A percentile compares a stretch with the other conserved stretches of the same genome.
Evolutionary conservation across 2,888 invertebrate species (phyloP).

Genomic region (Sphecodes monilicornis): DNA sequence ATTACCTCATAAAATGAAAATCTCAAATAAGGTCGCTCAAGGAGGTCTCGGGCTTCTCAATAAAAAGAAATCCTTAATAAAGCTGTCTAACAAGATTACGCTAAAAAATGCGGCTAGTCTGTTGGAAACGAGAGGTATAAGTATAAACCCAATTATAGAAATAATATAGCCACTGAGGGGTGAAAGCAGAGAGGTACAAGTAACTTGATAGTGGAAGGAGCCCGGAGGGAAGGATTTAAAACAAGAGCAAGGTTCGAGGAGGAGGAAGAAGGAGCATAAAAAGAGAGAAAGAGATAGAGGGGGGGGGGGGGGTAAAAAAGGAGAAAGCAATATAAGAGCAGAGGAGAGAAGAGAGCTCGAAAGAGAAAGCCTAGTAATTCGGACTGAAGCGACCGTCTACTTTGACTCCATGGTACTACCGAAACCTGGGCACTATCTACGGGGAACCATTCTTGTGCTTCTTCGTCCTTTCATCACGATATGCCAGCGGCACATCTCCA

Average conservation of each 20-base stretch:
- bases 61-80: slow-evolving; percentile 26
- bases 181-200: neutral
- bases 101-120: neutral
- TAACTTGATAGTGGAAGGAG: neutral
- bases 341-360: slow-evolving; percentile 21
- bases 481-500: slow-evolving; percentile 62
- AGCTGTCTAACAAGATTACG: slow-evolving; percentile 19
- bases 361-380: slow-evolving; percentile 63
- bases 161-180: slow-evolving; percentile 10
- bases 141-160: slow-evolving; percentile 28
- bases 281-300: neutral
- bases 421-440: slow-evolving; percentile 59
- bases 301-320: neutral
- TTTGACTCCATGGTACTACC: slow-evolving; percentile 54
- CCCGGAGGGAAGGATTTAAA: neutral
- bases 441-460: slow-evolving; percentile 56
- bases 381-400: slow-evolving; percentile 57
- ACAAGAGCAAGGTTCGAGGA: slow-evolving; percentile 20
- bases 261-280: neutral
- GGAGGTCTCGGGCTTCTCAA: neutral
- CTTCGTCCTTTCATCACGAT: slow-evolving; percentile 66
- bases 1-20: slow-evolving; percentile 24
- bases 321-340: slow-evolving; percentile 4
- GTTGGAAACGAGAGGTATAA: slow-evolving; percentile 6
- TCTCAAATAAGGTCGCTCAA: slow-evolving; percentile 8